Base-by-base conservation (phyloP, 2,797 vertebrate species). In the Synanceia verrucosa region DNA sequence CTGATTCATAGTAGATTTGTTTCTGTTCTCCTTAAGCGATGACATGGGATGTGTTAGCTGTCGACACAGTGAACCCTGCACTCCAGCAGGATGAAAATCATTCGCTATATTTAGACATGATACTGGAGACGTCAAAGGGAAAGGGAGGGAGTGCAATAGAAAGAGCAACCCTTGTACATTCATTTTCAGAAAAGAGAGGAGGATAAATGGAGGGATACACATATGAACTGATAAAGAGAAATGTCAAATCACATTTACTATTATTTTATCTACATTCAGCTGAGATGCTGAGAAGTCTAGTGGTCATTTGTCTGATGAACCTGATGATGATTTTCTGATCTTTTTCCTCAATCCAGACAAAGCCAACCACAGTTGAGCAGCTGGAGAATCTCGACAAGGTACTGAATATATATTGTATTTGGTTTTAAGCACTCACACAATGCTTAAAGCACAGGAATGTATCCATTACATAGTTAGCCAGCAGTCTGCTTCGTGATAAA, bases 381-480 rank as follows among this genome's bases (percentile, higher is more conserved):
- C 91, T 99, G 89, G 97, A 99, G 92, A 95, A 89, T 79, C 86
- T 98, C 81, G 97, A 99, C 88, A 98, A 98, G 97, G 97, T 99
- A 95, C 24, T 0, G 24, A 47, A 10, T 18, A 1, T 43, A 56
- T n/a, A 21, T 16, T 31, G 11, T 3, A 5, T 14, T 12, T 37
- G 4, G 21, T 24, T 56, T 31, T 14, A 39, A 52, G 7, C 19
- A 16, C 4, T 57, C 3, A 0, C 2, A 21, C 14, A 47, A 7
- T 18, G 12, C 5, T 51, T 44, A 10, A 13, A 28, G 16, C 13
- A 16, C 10, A 58, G 10, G 8, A n/a, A 61, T 18, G 4, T 6
- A 16, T 26, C n/a, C n/a, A n/a, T n/a, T n/a, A n/a, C n/a, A n/a
- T n/a, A n/a, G n/a, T n/a, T n/a, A n/a, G n/a, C n/a, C n/a, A n/a